A percentile compares a stretch with the other conserved stretches of the same genome.
These are phyloP conservation scores for Pseudomugil gertrudae DNA, from an alignment of 2,797 vertebrate genomes.

Conservation along the genomic window DNA sequence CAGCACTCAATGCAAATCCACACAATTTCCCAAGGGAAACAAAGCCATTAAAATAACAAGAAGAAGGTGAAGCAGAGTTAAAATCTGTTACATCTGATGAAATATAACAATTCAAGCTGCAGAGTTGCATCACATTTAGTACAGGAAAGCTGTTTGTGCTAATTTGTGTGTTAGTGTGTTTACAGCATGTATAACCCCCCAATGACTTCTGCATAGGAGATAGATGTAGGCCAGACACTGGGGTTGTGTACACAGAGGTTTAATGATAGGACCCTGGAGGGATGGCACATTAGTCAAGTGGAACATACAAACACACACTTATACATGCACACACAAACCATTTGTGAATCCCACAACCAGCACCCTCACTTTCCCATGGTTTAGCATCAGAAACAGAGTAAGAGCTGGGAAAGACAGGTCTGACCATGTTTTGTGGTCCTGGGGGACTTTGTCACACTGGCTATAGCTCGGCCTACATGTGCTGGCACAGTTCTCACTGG, in stretches of 20 bases:
- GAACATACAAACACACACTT: conserved; percentile 50
- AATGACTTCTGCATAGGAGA: conserved; percentile 43
- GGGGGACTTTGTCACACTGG: conserved; percentile 38
- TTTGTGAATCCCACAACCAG: conserved; percentile 49
- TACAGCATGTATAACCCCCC: conserved; percentile 26
- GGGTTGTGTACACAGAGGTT: conserved; percentile 68
- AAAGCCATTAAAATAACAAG: conserved; percentile 12
- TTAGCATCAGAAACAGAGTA: conserved; percentile 37
- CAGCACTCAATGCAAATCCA: conserved; percentile 35
- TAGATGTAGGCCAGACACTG: conserved; percentile 65
- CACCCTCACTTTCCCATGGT: conserved; percentile 57
- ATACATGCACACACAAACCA: conserved; percentile 14
- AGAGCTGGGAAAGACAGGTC: conserved; percentile 44
- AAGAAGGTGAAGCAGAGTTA: conserved; percentile 5
- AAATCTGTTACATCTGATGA: conserved; percentile 44
- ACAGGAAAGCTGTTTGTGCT: conserved; percentile 37
- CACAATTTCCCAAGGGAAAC: conserved; percentile 24
- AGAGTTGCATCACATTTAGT: conserved; percentile 54
- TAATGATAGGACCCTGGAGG: conserved; percentile 69
- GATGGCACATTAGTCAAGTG: conserved; percentile 59
- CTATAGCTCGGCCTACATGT: conserved; percentile 46
- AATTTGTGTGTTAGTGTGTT: conserved; percentile 12
- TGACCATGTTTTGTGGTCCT: conserved; percentile 34
- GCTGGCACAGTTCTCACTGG: conserved; percentile 45
- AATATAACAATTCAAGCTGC: conserved; percentile 39